Evolutionary conservation across 2,797 vertebrate species (phyloP).

Genomic region (Hydrocynus forskahlii): DNA sequence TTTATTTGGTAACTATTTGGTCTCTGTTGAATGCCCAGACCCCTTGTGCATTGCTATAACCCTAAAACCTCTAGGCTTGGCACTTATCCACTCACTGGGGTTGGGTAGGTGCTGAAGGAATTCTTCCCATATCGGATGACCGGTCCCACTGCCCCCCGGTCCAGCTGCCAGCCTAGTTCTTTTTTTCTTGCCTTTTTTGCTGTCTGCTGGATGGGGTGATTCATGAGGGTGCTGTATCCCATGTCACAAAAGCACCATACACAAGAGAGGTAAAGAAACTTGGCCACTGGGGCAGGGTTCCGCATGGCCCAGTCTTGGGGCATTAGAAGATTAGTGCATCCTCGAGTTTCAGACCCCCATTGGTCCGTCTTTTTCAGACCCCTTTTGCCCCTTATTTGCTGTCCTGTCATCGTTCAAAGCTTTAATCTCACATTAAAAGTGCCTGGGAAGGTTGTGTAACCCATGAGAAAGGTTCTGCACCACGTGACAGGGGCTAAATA

Average conservation of each 20-base stretch:
- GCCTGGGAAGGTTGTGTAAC: not conserved
- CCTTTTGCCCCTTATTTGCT: conserved; percentile 65
- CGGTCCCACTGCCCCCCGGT: conserved; percentile 72
- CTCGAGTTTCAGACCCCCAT: conserved; percentile 75
- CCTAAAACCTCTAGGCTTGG: conserved; percentile 66
- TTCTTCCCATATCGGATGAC: conserved; percentile 77
- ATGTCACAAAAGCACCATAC: conserved; percentile 83
- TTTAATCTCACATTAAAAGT: conserved; percentile 68
- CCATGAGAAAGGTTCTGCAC: not conserved
- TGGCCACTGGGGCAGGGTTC: conserved; percentile 72
- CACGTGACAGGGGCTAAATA: not conserved
- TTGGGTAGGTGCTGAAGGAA: conserved; percentile 71
- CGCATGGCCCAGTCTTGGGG: conserved; percentile 69
- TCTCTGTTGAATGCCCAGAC: conserved; percentile 23
- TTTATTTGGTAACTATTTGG: not conserved
- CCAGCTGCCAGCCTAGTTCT: conserved; percentile 58
- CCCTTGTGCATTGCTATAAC: conserved; percentile 54
- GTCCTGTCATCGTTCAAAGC: conserved; percentile 61
- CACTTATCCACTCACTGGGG: conserved; percentile 67
- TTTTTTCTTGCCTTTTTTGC: conserved; percentile 35
- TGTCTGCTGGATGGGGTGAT: conserved; percentile 63
- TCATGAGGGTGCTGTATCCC: conserved; percentile 72
- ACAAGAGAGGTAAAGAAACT: conserved; percentile 77
- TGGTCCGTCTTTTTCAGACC: conserved; percentile 27
- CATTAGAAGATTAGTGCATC: conserved; percentile 60